phyloP scores from a whole-genome alignment of 2,113 vertebrate species.

The Vireo altiloquus region DNA sequence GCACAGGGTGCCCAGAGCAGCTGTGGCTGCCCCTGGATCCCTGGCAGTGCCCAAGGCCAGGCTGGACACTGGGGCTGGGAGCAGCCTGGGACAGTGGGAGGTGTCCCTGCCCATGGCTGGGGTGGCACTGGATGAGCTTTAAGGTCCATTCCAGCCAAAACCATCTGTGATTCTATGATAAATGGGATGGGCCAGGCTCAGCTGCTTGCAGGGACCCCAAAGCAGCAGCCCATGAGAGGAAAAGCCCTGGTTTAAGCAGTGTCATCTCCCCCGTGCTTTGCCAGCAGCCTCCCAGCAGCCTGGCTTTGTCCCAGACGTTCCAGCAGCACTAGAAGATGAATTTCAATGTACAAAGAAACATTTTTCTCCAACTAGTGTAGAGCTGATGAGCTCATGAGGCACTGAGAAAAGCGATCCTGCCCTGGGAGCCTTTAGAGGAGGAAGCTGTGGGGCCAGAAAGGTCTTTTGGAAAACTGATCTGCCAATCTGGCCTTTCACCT shows the following conservation, averaged over 20 bases:
- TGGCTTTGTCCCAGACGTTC: neutral
- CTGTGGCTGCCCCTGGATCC: neutral
- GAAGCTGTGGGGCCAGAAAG: neutral
- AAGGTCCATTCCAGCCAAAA: neutral
- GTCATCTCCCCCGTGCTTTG: neutral
- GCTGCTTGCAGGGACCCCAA: neutral
- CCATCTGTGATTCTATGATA: neutral
- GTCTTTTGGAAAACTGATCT: neutral
- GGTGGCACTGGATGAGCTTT: neutral
- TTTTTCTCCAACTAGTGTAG: rapidly evolving
- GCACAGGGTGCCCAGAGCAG: neutral
- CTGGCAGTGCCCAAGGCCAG: neutral
- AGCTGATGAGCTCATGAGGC: neutral
- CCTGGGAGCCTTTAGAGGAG: neutral
- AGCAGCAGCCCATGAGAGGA: neutral
- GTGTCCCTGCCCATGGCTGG: neutral
- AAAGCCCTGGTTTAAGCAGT: neutral
- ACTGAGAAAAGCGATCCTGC: rapidly evolving
- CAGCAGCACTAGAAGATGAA: rapidly evolving
- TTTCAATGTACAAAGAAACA: neutral
- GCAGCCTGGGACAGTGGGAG: neutral
- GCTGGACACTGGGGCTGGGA: rapidly evolving
- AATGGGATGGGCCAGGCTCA: rapidly evolving
- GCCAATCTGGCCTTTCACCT: neutral
- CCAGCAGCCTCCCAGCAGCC: neutral